Percentiles rank a stretch among this genome's conserved stretches.
Evolutionary conservation across 2,797 vertebrate genomes (phyloP).

Genomic region (Ctenopoma kingsleyae): DNA sequence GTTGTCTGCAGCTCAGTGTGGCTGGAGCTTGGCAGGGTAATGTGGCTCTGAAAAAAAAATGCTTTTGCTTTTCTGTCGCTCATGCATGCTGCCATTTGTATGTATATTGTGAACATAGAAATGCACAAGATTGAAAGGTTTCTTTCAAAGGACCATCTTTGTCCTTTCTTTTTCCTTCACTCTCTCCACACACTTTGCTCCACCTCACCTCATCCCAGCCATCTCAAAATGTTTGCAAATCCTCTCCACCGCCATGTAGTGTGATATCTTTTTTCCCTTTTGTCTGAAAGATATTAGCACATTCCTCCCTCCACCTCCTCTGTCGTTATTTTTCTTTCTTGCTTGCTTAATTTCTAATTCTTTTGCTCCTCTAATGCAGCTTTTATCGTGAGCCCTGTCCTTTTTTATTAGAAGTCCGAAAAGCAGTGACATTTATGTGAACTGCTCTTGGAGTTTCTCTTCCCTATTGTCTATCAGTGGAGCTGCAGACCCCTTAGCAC

Average conservation of each 20-base stretch:
- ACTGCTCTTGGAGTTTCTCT: constrained; percentile 56
- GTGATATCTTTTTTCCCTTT: constrained; percentile 59
- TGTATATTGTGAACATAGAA: constrained; percentile 68
- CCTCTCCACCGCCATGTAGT: constrained; percentile 55
- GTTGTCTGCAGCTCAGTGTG: constrained; percentile 33
- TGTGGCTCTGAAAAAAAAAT: constrained; percentile 46
- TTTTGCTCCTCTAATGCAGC: constrained; percentile 47
- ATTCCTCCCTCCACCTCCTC: constrained; percentile 22
- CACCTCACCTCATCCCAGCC: constrained; percentile 54
- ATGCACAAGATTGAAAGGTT: constrained; percentile 69
- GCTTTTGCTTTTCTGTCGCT: constrained; percentile 66
- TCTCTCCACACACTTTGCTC: constrained; percentile 42
- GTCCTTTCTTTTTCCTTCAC: constrained; percentile 34
- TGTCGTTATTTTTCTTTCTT: constrained; percentile 30
- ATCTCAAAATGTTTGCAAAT: constrained; percentile 62
- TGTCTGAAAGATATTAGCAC: constrained; percentile 69
- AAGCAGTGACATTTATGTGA: constrained; percentile 72
- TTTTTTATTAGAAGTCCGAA: constrained; percentile 68
- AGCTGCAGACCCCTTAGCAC: constrained; percentile 60
- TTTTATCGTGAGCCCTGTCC: constrained; percentile 61
- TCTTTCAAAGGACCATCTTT: constrained; percentile 53
- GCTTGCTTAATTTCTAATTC: constrained; percentile 63
- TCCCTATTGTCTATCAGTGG: constrained; percentile 64
- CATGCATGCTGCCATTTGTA: constrained; percentile 68
- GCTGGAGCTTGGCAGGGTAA: constrained; percentile 57